Conservation (phyloP, 2,113 vertebrate species). For the Butastur rufipennis region DNA sequence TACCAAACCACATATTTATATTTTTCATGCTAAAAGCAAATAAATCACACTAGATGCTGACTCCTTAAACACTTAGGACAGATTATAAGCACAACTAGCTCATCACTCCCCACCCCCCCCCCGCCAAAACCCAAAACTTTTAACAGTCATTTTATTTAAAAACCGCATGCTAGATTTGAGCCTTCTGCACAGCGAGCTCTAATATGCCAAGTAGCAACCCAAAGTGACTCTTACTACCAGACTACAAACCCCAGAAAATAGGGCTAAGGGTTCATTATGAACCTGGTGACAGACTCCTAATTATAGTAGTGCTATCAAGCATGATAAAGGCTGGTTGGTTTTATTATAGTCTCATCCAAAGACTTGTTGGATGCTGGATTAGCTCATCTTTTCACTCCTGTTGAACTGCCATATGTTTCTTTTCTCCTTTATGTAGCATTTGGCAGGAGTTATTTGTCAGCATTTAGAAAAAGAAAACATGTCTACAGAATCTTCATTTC, state of each 20-base stretch:
- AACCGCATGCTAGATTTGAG: neutral
- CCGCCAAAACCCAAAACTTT: neutral
- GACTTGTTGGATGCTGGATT: constrained; percentile 59
- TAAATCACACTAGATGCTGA: neutral
- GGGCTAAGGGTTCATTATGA: constrained; percentile 43
- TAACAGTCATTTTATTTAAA: constrained; percentile 29
- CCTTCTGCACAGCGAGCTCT: neutral
- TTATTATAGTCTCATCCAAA: constrained; percentile 62
- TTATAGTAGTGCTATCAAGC: constrained; percentile 65
- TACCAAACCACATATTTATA: neutral
- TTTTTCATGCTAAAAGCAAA: neutral
- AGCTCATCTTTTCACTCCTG: constrained; percentile 63
- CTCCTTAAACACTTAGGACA: neutral
- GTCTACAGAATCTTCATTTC: constrained; percentile 28
- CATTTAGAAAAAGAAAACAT: constrained; percentile 42
- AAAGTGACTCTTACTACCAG: constrained; percentile 37
- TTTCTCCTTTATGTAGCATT: constrained; percentile 57
- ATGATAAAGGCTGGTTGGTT: constrained; percentile 60
- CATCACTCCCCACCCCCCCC: neutral
- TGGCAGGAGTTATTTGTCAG: constrained; percentile 61
- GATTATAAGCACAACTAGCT: neutral
- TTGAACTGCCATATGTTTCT: constrained; percentile 64
- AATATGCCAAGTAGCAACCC: constrained; percentile 3
- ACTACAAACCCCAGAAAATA: constrained; percentile 48
- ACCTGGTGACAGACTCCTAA: constrained; percentile 61